These are phyloP conservation scores for Cathartes aura DNA, from an alignment of 2,113 vertebrate species.

Conservation along the genomic window DNA sequence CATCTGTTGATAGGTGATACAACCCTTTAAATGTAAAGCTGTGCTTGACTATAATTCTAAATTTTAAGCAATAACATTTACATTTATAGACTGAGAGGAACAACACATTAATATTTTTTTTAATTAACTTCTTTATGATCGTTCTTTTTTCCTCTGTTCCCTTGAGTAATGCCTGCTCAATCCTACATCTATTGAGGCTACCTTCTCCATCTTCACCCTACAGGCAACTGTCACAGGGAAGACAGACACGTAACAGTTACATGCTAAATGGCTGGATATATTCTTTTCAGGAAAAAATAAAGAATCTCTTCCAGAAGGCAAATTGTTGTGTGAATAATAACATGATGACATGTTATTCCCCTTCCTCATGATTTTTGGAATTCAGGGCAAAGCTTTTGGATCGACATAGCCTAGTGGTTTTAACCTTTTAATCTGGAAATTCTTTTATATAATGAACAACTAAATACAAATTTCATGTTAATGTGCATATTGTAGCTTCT, in stretches of 20 bases:
- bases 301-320: not conserved
- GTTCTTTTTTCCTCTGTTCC: not conserved
- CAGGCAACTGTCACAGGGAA: conserved; percentile 18
- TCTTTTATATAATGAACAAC: not conserved
- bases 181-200: not conserved
- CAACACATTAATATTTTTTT: not conserved
- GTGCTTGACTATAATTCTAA: not conserved
- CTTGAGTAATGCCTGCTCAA: not conserved
- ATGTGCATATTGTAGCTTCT: not conserved
- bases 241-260: not conserved
- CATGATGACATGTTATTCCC: not conserved
- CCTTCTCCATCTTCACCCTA: not conserved
- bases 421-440: not conserved
- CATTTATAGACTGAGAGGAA: not conserved
- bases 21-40: not conserved
- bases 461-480: not conserved
- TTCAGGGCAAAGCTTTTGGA: not conserved
- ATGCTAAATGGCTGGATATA: not conserved
- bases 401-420: not conserved
- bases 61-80: not conserved
- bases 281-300: not conserved
- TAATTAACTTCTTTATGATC: not conserved
- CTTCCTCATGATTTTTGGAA: not conserved
- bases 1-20: not conserved
- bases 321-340: not conserved